phyloP scores from a whole-genome alignment of 2,888 invertebrate species.

The Phymatocera aterrima region DNA sequence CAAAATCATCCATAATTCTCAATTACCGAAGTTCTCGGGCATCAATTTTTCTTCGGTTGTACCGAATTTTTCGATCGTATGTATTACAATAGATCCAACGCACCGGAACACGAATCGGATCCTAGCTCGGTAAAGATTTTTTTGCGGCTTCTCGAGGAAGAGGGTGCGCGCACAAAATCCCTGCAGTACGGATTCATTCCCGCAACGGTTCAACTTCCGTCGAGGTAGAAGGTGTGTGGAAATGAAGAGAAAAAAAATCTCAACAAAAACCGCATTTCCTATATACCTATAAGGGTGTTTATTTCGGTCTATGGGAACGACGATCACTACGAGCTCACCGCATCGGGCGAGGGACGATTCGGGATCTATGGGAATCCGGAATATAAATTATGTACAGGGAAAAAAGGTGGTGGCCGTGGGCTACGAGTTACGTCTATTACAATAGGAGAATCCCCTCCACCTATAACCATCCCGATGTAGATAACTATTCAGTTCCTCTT shows the following conservation, averaged over 20 bases:
- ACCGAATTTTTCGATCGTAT: background rate
- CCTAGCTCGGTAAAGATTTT: background rate
- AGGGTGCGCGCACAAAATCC: constrained; percentile 10
- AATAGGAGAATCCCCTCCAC: background rate
- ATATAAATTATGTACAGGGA: background rate
- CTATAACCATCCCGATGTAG: background rate
- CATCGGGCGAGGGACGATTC: background rate
- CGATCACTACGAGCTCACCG: background rate
- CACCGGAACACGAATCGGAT: constrained; percentile 31
- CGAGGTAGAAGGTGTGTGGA: constrained; percentile 8
- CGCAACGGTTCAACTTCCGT: constrained; percentile 32
- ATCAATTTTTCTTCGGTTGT: background rate
- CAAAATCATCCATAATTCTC: too few relatives aligned
- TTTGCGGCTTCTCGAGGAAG: constrained; percentile 39
- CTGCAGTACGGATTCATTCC: constrained; percentile 28
- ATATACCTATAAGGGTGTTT: constrained; percentile 41
- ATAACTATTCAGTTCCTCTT: constrained; percentile 20
- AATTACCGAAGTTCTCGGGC: too few relatives aligned
- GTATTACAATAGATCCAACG: background rate
- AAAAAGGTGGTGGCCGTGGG: background rate
- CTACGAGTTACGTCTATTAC: background rate
- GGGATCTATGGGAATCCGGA: constrained; percentile 41
- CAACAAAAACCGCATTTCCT: constrained; percentile 37
- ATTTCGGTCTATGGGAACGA: constrained; percentile 34
- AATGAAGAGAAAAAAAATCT: background rate